These are phyloP conservation scores for Holothuria scabra DNA, from an alignment of 53 echinoderm and acorn worm genomes.

Conservation along the genomic window DNA sequence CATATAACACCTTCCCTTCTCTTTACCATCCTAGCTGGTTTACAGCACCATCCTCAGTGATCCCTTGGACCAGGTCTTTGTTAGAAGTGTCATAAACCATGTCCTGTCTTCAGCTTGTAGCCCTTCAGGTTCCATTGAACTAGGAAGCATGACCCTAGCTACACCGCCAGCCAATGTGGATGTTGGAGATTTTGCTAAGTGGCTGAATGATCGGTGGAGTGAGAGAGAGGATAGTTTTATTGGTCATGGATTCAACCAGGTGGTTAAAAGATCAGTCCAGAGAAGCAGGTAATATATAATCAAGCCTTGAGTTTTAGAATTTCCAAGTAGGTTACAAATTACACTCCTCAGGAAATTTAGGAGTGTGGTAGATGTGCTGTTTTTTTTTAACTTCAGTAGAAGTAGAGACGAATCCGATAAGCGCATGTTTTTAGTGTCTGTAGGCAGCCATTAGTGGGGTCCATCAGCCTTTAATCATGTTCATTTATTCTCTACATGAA, in stretches of 20 bases:
- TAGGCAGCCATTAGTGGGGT: no score
- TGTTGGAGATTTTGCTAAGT: conserved; percentile 71
- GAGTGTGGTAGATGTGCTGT: background rate
- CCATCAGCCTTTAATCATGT: no score
- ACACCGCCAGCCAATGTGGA: conserved; percentile 98
- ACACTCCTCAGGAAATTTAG: no score
- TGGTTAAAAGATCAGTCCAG: conserved; percentile 71
- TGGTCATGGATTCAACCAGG: conserved; percentile 67
- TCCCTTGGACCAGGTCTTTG: conserved; percentile 76
- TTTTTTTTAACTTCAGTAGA: no score
- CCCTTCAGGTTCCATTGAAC: conserved; percentile 67
- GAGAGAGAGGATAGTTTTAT: conserved; percentile 61
- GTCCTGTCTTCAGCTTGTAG: conserved; percentile 69
- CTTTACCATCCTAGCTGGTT: conserved; percentile 60
- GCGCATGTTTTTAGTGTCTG: no score
- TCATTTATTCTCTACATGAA: no score
- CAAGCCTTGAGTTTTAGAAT: background rate
- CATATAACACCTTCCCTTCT: background rate
- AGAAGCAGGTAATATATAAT: conserved; percentile 74
- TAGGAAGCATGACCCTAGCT: conserved; percentile 71
- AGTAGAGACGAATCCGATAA: no score
- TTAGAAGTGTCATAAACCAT: conserved; percentile 65
- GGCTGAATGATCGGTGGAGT: conserved; percentile 82
- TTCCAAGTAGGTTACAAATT: no score
- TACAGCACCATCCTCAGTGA: conserved; percentile 89